Evolutionary conservation across 2,888 invertebrate species (phyloP).

Genomic region (Hirudinaria manillensis): DNA sequence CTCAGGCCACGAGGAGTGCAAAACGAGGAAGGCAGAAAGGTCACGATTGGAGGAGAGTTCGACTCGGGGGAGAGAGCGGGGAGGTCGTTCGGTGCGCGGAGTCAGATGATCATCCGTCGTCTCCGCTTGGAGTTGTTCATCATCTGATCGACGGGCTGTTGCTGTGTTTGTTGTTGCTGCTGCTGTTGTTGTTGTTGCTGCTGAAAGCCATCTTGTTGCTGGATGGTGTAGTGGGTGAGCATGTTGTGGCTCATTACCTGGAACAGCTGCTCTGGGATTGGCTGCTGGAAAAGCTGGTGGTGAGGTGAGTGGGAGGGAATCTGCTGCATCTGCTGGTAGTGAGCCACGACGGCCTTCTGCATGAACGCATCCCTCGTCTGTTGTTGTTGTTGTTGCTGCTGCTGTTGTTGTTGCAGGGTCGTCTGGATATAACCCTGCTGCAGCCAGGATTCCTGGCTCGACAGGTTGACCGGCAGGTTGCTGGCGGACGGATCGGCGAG

Average conservation of each 20-base stretch:
- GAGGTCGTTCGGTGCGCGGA: too few relatives aligned
- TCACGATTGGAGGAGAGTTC: too few relatives aligned
- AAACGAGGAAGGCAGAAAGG: too few relatives aligned
- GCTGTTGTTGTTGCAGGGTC: neutral
- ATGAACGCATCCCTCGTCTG: neutral
- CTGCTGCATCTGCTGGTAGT: constrained; percentile 20
- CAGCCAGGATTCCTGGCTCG: constrained; percentile 27
- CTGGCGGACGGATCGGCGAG: constrained; percentile 2
- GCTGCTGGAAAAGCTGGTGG: constrained; percentile 20
- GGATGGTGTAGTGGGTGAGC: constrained; percentile 17
- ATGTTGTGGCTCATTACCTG: constrained; percentile 27
- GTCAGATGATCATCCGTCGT: constrained; percentile 7
- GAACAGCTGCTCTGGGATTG: constrained; percentile 15
- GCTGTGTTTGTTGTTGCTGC: constrained; percentile 10
- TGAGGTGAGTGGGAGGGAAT: constrained; percentile 6
- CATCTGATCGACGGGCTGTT: constrained; percentile 4
- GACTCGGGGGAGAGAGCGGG: too few relatives aligned
- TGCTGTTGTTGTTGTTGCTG: constrained; percentile 29
- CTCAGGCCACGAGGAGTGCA: too few relatives aligned
- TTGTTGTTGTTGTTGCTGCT: constrained; percentile 13
- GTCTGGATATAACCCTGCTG: constrained; percentile 21
- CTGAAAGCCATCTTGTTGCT: constrained; percentile 5
- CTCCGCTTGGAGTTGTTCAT: constrained; percentile 22
- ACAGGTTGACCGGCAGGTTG: constrained; percentile 28
- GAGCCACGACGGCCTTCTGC: neutral